phyloP scores from a whole-genome alignment of 1,140 invertebrate species.

The Drosophila lowei region DNA sequence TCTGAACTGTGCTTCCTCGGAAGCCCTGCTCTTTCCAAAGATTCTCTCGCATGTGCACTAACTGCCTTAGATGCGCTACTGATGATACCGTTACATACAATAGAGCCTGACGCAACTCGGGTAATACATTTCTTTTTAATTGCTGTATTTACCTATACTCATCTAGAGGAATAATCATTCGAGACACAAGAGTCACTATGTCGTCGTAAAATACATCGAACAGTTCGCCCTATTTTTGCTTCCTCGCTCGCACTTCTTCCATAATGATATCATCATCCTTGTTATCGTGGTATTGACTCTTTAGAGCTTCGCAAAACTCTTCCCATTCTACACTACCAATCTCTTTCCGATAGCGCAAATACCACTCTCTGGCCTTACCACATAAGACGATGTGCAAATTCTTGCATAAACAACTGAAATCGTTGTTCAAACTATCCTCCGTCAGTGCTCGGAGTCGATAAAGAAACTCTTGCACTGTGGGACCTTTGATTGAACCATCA shows the following conservation, averaged over 20 bases:
- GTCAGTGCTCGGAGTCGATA: background rate
- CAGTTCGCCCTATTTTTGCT: slow-evolving; percentile 1
- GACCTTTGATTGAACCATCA: background rate
- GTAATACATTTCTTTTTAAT: too few species aligned
- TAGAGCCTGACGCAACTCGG: too few species aligned
- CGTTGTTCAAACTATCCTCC: background rate
- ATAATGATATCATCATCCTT: slow-evolving; percentile 9
- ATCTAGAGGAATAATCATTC: background rate
- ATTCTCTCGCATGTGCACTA: too few species aligned
- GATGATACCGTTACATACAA: too few species aligned
- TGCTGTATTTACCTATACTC: background rate
- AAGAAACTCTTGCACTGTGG: slow-evolving; percentile 1
- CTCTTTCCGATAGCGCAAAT: slow-evolving; percentile 1
- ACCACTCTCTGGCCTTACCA: background rate
- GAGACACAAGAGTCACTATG: background rate
- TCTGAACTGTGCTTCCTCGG: too few species aligned
- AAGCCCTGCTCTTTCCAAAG: too few species aligned
- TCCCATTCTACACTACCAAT: background rate
- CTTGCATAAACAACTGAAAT: background rate
- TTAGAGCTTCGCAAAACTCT: slow-evolving; percentile 8
- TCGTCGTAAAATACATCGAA: slow-evolving; percentile 1
- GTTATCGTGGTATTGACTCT: slow-evolving; percentile 4
- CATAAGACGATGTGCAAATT: background rate
- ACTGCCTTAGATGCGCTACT: too few species aligned
- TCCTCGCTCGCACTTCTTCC: slow-evolving; percentile 6